A percentile compares a stretch with the other conserved stretches of the same genome.
phyloP scores from a whole-genome alignment of 2,888 invertebrate species.

The Spicauda simplicius region DNA sequence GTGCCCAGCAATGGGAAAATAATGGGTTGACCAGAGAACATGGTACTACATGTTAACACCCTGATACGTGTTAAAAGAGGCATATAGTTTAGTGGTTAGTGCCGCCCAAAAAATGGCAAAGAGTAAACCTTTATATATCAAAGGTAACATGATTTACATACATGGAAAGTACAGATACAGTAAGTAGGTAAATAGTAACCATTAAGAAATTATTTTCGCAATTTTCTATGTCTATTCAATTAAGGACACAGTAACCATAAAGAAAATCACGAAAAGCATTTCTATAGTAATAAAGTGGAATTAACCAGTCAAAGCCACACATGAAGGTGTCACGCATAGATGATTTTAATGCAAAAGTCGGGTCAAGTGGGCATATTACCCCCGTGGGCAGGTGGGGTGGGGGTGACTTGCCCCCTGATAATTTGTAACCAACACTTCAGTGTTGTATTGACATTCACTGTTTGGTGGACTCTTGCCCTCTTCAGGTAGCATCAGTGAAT shows the following conservation, averaged over 20 bases:
- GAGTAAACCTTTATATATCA: too few species aligned
- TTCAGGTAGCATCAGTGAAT: slow-evolving; percentile 56
- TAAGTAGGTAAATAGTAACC: too few species aligned
- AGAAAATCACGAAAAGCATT: slow-evolving; percentile 33
- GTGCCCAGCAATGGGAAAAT: too few species aligned
- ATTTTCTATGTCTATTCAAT: not conserved
- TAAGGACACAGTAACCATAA: slow-evolving; percentile 7
- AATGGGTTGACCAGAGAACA: too few species aligned
- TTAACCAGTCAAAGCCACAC: slow-evolving; percentile 39
- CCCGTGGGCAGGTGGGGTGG: slow-evolving; percentile 65
- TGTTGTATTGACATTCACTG: slow-evolving; percentile 67
- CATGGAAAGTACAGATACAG: too few species aligned
- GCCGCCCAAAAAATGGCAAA: too few species aligned
- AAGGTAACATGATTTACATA: too few species aligned
- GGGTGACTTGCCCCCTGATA: slow-evolving; percentile 71
- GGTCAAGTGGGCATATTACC: slow-evolving; percentile 79
- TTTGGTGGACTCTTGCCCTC: slow-evolving; percentile 69
- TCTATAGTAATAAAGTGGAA: slow-evolving; percentile 11
- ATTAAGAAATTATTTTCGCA: not conserved
- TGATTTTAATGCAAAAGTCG: slow-evolving; percentile 66
- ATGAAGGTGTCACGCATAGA: slow-evolving; percentile 65
- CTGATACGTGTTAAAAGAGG: too few species aligned
- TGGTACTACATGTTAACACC: too few species aligned
- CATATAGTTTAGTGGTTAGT: too few species aligned
- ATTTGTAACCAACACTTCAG: slow-evolving; percentile 76